Evolutionary conservation across 64 coral and sea anemone species (phyloP), one percentile per base, ranked within the genome.

Genomic region (Hydrozoanthus tunicans): DNA sequence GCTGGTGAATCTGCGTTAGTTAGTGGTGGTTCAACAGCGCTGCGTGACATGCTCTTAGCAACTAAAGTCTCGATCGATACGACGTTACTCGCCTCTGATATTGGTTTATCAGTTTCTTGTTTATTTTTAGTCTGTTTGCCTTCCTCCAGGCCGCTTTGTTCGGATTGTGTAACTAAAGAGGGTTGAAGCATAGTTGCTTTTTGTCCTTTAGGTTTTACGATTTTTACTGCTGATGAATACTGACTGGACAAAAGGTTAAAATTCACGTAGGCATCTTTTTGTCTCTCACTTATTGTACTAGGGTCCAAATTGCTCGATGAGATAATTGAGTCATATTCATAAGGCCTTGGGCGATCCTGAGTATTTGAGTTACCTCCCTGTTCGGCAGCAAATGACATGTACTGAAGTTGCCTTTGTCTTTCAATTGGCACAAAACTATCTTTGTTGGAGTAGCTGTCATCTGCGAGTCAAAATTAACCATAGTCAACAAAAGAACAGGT

Each of bases 41-140:
- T 88, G 15, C 69, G 56, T 52, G 84, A 75, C 69, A 88, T 88
- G 84, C 84, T 88, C 15, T 88, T 88, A 4, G 84, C 84, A 15
- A 88, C 84, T 88, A 88, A 74, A 17, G 69, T 74, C 66, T 73
- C 84, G 5, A 88, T 74, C 14, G 84, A 88, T 14, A 88, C 84
- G 43, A 10, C 11, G 4, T 32, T 24, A 32, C 27, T 61, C 6
- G 11, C 56, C 59, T 88, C 69, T 73, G 68, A 17, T 0, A 58
- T 6, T 20, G 54, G n/a, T 73, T 86, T 17, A 59, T 86, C 66
- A 0, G 17, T 73, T 58, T 73, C 65, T 56, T 26, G 20, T 27
- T 86, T 86, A 57, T 24, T 2, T 12, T 86, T 6, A 57, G 12
- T 59, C 73, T 13, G 20, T 10, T 86, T 73, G n/a, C 27, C 66